These are phyloP conservation scores for Heliconius hewitsoni DNA, from an alignment of 1,140 invertebrate genomes.

Conservation along the genomic window DNA sequence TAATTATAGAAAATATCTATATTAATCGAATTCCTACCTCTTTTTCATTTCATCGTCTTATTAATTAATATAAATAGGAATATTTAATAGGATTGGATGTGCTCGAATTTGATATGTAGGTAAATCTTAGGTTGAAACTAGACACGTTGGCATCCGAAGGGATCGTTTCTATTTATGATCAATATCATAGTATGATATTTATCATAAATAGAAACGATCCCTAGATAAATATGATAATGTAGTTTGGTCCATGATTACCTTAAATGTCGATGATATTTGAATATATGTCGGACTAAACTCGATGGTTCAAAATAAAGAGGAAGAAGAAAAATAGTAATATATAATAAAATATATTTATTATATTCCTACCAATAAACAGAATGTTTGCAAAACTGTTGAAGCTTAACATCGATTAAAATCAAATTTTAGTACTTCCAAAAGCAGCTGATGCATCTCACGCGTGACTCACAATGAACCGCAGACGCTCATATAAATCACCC, in stretches of 20 bases:
- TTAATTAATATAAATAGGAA: no score
- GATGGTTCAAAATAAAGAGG: background rate
- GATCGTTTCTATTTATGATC: no score
- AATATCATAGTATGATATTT: background rate
- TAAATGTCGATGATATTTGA: no score
- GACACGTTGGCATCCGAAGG: no score
- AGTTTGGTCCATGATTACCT: background rate
- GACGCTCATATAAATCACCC: slow-evolving; percentile 56
- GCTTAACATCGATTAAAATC: background rate
- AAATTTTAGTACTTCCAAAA: slow-evolving; percentile 6
- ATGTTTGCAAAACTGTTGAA: background rate
- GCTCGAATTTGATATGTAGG: no score
- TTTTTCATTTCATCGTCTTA: no score
- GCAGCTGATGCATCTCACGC: slow-evolving; percentile 39
- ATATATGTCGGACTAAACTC: background rate
- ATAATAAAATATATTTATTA: no score
- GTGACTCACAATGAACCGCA: slow-evolving; percentile 63
- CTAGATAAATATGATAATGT: background rate
- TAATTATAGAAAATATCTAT: no score
- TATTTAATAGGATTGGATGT: no score
- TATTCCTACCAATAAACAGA: background rate
- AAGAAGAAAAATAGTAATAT: background rate
- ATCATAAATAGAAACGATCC: no score
- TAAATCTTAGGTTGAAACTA: no score
- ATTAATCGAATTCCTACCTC: no score